A percentile compares a stretch with the other conserved stretches of the same genome.
These are phyloP conservation scores for Phalera bucephala DNA, from an alignment of 2,888 invertebrate species.

Conservation along the genomic window DNA sequence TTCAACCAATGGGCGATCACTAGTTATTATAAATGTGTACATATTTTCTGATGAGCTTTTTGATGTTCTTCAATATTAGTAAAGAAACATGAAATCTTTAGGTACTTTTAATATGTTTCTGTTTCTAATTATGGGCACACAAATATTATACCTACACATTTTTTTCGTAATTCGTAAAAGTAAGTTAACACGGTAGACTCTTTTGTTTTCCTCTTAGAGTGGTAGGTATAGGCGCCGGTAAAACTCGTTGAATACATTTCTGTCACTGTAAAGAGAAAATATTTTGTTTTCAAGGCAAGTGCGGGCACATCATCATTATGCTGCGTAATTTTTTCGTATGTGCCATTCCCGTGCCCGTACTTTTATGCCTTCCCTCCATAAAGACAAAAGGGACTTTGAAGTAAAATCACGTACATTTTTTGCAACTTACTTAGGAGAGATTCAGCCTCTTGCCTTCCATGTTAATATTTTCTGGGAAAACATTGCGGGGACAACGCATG, in stretches of 20 bases:
- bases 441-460: conserved; percentile 80
- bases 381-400: conserved; percentile 83
- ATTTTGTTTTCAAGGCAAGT: conserved; percentile 75
- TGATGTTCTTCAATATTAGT: no score
- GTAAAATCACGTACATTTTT: conserved; percentile 84
- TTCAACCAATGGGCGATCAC: no score
- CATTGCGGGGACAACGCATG: conserved; percentile 83
- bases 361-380: conserved; percentile 80
- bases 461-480: conserved; percentile 83
- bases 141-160: conserved; percentile 1
- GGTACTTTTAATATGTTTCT: no score
- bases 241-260: conserved; percentile 70
- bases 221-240: conserved; percentile 42
- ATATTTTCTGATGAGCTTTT: no score
- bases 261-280: conserved; percentile 75
- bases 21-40: no score
- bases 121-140: not conserved
- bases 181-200: conserved; percentile 32
- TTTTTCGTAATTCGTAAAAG: conserved; percentile 37
- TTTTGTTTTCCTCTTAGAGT: conserved; percentile 27
- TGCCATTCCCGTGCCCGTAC: conserved; percentile 78
- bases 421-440: conserved; percentile 83
- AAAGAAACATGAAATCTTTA: no score
- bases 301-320: conserved; percentile 82
- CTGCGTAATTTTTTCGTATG: conserved; percentile 80